Conservation (phyloP, 37 sponge, comb jelly and placozoan genomes). For the Sycon ciliatum region DNA sequence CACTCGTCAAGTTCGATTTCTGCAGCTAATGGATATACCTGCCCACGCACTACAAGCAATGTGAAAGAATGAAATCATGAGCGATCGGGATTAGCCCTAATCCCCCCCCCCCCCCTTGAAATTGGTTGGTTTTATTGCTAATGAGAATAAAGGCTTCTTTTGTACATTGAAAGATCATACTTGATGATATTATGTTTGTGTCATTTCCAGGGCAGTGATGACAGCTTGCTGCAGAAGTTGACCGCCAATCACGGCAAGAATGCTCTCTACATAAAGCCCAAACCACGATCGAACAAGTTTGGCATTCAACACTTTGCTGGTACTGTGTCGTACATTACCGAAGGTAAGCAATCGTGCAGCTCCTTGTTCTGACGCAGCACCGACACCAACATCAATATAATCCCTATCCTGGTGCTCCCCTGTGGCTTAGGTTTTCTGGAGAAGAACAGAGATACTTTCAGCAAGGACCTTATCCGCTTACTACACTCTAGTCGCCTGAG, state of each 20-base stretch:
- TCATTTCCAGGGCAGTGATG: background rate
- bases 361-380: slow-evolving; percentile 13
- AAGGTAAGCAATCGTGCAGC: too few species aligned
- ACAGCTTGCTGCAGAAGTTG: background rate
- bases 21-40: too few species aligned
- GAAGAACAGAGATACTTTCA: slow-evolving; percentile 10
- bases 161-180: background rate
- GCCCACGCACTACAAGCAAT: too few species aligned
- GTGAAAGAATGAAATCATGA: too few species aligned
- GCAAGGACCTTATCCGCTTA: slow-evolving; percentile 1
- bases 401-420: background rate
- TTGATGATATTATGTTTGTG: background rate
- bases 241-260: background rate
- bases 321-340: background rate
- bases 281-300: background rate
- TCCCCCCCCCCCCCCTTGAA: too few species aligned
- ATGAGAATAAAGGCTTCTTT: too few species aligned
- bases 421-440: slow-evolving; percentile 12
- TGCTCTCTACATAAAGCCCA: background rate
- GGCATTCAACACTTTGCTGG: slow-evolving; percentile 12
- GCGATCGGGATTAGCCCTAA: too few species aligned
- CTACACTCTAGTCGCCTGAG: background rate
- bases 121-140: too few species aligned
- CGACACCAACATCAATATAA: background rate
- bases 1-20: too few species aligned